These are phyloP conservation scores for Triops longicaudatus DNA, from an alignment of 1,140 invertebrate genomes.

Conservation along the genomic window DNA sequence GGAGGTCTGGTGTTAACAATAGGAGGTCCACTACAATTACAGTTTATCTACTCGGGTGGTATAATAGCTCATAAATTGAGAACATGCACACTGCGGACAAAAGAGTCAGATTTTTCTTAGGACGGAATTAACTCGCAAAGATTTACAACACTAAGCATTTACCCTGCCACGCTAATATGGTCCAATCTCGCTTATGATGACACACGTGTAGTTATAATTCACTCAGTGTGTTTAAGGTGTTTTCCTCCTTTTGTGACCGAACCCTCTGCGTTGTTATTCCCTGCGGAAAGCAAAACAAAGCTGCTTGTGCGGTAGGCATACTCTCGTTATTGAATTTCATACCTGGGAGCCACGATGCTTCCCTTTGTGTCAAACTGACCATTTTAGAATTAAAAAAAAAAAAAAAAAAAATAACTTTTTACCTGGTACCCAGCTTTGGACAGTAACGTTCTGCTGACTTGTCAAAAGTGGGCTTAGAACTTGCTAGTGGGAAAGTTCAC, in stretches of 20 bases:
- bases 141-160: not conserved
- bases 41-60: not conserved
- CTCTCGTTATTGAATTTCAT: too few relatives aligned
- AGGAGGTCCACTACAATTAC: not conserved
- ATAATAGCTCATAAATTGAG: not conserved
- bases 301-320: not conserved
- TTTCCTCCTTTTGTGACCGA: not conserved
- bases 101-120: too few relatives aligned
- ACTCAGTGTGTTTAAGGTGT: not conserved
- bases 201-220: not conserved
- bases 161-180: not conserved
- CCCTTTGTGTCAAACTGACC: too few relatives aligned
- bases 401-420: not conserved
- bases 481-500: not conserved
- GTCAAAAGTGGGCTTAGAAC: not conserved
- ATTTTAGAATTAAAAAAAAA: not conserved
- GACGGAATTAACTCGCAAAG: not conserved
- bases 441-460: conserved; percentile 1
- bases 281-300: not conserved
- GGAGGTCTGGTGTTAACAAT: conserved; percentile 1
- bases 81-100: not conserved
- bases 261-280: not conserved
- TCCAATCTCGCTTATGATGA: not conserved
- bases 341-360: too few relatives aligned
- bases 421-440: not conserved